phyloP scores from a whole-genome alignment of 2,888 invertebrate genomes.

The Nephrocerus scutellatus region DNA sequence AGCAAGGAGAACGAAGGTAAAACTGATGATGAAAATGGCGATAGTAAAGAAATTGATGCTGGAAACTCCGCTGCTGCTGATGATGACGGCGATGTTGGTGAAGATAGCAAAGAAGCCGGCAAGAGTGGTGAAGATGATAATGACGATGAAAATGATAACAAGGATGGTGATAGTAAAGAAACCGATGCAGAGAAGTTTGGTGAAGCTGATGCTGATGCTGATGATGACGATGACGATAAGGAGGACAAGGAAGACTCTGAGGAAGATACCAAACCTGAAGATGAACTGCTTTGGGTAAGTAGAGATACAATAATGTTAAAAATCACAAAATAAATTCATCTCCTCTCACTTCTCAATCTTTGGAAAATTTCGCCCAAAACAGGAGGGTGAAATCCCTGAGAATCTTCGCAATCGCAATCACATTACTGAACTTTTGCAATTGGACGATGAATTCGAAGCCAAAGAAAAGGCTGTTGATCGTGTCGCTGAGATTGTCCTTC shows the following conservation, averaged over 20 bases:
- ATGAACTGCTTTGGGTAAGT: constrained; percentile 57
- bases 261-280: constrained; percentile 54
- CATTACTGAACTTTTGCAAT: constrained; percentile 68
- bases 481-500: constrained; percentile 69
- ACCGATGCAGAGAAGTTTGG: constrained; percentile 34
- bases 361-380: constrained; percentile 8
- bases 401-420: constrained; percentile 73
- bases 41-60: constrained; percentile 22
- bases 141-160: constrained; percentile 29
- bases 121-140: constrained; percentile 23
- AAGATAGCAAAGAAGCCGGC: constrained; percentile 22
- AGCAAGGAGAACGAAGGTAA: constrained; percentile 39
- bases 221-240: constrained; percentile 25
- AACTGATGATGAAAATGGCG: constrained; percentile 25
- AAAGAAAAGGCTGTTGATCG: constrained; percentile 64
- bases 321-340: not conserved
- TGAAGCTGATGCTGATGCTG: constrained; percentile 33
- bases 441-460: constrained; percentile 69
- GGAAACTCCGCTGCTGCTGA: constrained; percentile 23
- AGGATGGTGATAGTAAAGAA: constrained; percentile 28
- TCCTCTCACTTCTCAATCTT: constrained; percentile 12
- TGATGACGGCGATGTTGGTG: constrained; percentile 29
- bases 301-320: not conserved
- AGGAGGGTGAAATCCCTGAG: constrained; percentile 68
- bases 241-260: constrained; percentile 32